phyloP scores from a whole-genome alignment of 2,113 vertebrate species.

The Entelurus aequoreus region DNA sequence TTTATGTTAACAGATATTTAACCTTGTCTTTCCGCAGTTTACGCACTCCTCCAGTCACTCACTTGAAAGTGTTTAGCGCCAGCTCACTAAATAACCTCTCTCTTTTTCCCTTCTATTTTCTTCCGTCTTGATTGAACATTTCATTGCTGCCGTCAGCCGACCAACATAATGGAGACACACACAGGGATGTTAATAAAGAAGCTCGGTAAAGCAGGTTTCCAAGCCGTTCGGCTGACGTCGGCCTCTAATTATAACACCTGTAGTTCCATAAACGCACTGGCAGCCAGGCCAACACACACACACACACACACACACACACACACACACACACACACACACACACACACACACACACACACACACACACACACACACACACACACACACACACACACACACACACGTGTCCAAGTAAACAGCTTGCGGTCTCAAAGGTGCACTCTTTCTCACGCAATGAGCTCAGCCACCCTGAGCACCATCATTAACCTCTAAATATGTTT shows the following conservation, averaged over 20 bases:
- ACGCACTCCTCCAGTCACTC: slow-evolving; percentile 19
- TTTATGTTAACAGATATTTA: slow-evolving; percentile 36
- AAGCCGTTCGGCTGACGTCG: slow-evolving; percentile 36
- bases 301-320: background rate
- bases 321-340: slow-evolving; percentile 1
- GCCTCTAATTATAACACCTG: slow-evolving; percentile 43
- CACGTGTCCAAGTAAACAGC: slow-evolving; percentile 20
- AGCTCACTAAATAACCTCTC: slow-evolving; percentile 17
- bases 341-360: background rate
- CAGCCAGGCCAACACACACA: slow-evolving; percentile 3
- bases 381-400: background rate
- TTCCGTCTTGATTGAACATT: background rate
- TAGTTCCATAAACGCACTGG: slow-evolving; percentile 6
- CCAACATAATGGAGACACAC: slow-evolving; percentile 1
- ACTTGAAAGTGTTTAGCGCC: slow-evolving; percentile 28
- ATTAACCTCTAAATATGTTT: slow-evolving; percentile 36
- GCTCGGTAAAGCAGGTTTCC: slow-evolving; percentile 19
- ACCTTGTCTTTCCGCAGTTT: slow-evolving; percentile 16
- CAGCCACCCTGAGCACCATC: slow-evolving; percentile 26
- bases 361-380: background rate
- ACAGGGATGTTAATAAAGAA: slow-evolving; percentile 44
- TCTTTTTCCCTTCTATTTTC: background rate
- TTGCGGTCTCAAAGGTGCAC: slow-evolving; percentile 27
- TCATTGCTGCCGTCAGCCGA: background rate
- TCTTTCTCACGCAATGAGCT: slow-evolving; percentile 37